These are phyloP conservation scores for Sinocyclocheilus anophthalmus DNA, from an alignment of 2,113 vertebrate genomes.

Conservation along the genomic window DNA sequence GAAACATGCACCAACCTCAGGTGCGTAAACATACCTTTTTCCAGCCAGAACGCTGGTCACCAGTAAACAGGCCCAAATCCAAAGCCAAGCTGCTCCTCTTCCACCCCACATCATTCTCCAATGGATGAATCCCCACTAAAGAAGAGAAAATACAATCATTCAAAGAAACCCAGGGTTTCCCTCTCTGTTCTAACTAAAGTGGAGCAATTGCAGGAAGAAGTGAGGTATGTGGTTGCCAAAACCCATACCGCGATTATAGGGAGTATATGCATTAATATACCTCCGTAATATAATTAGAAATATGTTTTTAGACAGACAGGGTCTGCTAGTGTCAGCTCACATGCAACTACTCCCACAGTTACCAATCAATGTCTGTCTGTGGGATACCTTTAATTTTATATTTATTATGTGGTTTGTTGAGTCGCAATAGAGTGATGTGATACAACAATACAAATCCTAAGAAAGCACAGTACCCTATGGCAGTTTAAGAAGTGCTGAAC, in stretches of 20 bases:
- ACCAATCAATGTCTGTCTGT: neutral
- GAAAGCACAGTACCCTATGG: neutral
- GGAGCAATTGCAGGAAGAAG: too few relatives aligned
- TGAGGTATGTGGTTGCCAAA: too few relatives aligned
- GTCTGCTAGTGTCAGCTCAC: neutral
- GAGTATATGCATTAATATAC: neutral
- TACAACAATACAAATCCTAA: neutral
- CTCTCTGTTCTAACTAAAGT: too few relatives aligned
- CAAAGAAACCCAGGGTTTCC: too few relatives aligned
- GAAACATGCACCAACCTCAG: neutral
- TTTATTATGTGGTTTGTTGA: neutral
- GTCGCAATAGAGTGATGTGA: neutral
- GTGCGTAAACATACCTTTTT: slow-evolving; percentile 84
- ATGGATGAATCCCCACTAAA: slow-evolving; percentile 81
- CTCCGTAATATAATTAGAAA: neutral
- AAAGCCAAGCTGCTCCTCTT: slow-evolving; percentile 78
- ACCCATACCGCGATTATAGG: neutral
- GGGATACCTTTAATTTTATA: neutral
- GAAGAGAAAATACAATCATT: slow-evolving; percentile 62
- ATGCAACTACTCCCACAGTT: neutral
- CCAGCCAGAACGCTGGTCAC: slow-evolving; percentile 76
- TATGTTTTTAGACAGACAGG: neutral
- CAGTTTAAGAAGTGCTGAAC: neutral
- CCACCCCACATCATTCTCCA: slow-evolving; percentile 83
- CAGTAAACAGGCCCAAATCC: slow-evolving; percentile 87